Base-by-base conservation (phyloP, 2,113 vertebrate genomes). In the Otocyon megalotis region DNA sequence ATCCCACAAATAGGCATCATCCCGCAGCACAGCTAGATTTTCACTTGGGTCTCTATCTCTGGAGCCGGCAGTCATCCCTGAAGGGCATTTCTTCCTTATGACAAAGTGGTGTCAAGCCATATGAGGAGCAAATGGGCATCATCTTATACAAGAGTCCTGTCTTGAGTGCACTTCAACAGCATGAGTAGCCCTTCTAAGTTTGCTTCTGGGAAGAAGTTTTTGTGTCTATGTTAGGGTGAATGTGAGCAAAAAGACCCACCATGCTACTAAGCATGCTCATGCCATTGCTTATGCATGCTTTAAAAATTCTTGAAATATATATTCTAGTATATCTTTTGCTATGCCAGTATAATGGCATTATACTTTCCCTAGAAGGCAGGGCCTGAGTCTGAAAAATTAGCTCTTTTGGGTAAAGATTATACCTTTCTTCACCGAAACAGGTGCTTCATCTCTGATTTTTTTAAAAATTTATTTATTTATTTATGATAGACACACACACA, bases 191-290 rank as follows among this genome's bases (percentile, higher is more conserved):
- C 62, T 94, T 50, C 43, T 8, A 15, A 15, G 30, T 32, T 5
- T 53, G 50, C 6, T 85, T 80, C 69, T 54, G 28, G 87, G 67
- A 89, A 76, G 32, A 58, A 16, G 32, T 24, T 62, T 80, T 77
- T 56, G 63, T 43, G 67, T 90, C 53, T 43, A 16, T 8, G 43
- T 8, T 8, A 63, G 17, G 43, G 32, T n/a, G 60, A n/a, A 17
- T 67, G 24, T 77, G 48, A 24, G 20, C 19, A 30, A n/a, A 65
- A 62, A 50, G 48, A 2, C 32, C 69, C 35, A 19, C n/a, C 8
- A 12, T 0, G 0, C 19, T 50, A 13, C 30, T 20, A 43, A 43
- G 43, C 26, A 50, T 24, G 30, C 16, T n/a, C 63, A 43, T 0
- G 1, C 35, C 16, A 43, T 67, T 50, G 30, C 30, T 83, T 76